Evolutionary conservation across 2,113 vertebrate species (phyloP), one percentile per base, ranked within the genome.

Genomic region (Chloroceryle aenea): DNA sequence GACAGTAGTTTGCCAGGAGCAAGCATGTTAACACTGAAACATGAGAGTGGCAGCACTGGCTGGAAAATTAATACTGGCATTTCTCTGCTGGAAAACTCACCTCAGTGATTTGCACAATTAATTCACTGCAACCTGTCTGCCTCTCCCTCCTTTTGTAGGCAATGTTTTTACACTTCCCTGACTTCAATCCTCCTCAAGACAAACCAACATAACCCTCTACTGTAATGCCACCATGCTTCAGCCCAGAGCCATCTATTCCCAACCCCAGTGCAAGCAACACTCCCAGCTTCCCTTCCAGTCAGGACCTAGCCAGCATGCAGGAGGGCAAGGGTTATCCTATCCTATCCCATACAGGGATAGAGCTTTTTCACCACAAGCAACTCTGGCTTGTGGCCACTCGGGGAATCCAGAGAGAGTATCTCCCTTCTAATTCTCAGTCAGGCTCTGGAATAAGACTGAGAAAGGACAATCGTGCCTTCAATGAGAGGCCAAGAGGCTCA

Each of bases 11-110:
- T 59, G 50, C 85, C 79, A 80, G 56, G 52, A 93, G 25, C 1
- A 58, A 74, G 64, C 5, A 53, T 7, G 1, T 50, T 29, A 47
- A 85, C 0, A 1, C 63, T 7, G 9, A 67, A 67, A 71, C 71
- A 30, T 0, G 0, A 56, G 16, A 61, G 23, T 11, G 3, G n/a
- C 9, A 10, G 32, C 36, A 26, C 30, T 12, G 27, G 34, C 13
- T 74, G 52, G 59, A 59, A 83, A 88, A 16, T 2, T 1, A 68
- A 21, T 27, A 32, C 2, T 0, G 14, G 5, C 43, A 18, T 18
- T 43, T 34, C 72, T 67, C 16, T 78, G 61, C 43, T 32, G 47
- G 7, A 78, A 30, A 64, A 3, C 34, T 77, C 56, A 6, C 13
- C 48, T 47, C 42, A 30, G 30, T 2, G 4, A 47, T 30, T 12